Conservation (phyloP, 2,888 invertebrate genomes). For the Aphidius colemani region DNA sequence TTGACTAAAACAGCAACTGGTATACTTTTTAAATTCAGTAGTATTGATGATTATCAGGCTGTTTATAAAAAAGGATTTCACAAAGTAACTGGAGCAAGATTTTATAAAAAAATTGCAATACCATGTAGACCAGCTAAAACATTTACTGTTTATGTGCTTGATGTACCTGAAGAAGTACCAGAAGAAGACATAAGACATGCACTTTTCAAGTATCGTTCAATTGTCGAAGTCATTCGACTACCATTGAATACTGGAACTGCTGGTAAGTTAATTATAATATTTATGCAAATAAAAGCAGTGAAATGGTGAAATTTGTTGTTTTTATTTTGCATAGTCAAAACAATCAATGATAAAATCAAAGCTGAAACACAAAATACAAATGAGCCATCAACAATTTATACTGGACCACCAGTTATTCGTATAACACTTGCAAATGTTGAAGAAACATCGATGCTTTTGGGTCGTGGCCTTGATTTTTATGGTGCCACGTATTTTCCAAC, state of each 20-base stretch:
- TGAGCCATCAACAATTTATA: constrained; percentile 57
- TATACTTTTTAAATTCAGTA: constrained; percentile 85
- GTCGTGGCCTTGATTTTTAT: constrained; percentile 85
- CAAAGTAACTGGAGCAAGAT: constrained; percentile 82
- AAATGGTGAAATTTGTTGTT: too few species aligned
- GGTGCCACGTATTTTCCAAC: constrained; percentile 88
- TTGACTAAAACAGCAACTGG: constrained; percentile 87
- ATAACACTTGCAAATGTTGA: constrained; percentile 61
- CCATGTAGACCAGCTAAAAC: constrained; percentile 87
- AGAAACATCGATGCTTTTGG: constrained; percentile 68
- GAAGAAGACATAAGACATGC: constrained; percentile 83
- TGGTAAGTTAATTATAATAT: constrained; percentile 40
- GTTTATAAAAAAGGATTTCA: constrained; percentile 88
- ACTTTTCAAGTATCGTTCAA: constrained; percentile 78
- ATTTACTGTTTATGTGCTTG: constrained; percentile 82
- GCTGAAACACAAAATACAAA: constrained; percentile 52
- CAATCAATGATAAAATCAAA: constrained; percentile 55
- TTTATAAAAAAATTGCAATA: constrained; percentile 84
- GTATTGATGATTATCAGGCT: constrained; percentile 84
- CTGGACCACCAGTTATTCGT: constrained; percentile 58
- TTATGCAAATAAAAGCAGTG: not conserved
- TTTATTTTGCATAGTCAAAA: constrained; percentile 46
- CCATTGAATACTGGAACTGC: constrained; percentile 61
- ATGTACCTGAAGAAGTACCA: constrained; percentile 82
- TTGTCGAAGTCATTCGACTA: constrained; percentile 79